Percentiles rank a stretch among this genome's conserved stretches.
Evolutionary conservation across 2,888 invertebrate genomes (phyloP).

Genomic region (Troilus luridus): DNA sequence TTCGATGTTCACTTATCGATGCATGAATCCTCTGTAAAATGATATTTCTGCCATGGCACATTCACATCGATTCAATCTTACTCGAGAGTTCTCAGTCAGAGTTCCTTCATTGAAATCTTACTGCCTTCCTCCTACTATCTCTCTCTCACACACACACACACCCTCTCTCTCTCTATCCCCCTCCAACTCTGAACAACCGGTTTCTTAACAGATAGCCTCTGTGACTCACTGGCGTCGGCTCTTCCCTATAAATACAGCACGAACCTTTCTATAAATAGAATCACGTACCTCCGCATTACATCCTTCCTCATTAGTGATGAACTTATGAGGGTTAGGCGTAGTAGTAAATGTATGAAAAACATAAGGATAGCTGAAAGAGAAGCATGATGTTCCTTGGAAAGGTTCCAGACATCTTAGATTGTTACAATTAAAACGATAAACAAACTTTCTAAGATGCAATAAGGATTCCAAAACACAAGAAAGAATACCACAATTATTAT

Average conservation of each 20-base stretch:
- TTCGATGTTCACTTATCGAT: not conserved
- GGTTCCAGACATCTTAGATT: not conserved
- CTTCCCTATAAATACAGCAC: conserved; percentile 46
- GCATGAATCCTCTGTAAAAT: not conserved
- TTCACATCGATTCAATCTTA: not conserved
- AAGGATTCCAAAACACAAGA: no score
- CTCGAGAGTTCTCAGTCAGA: not conserved
- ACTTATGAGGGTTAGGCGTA: not conserved
- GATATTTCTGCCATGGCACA: not conserved
- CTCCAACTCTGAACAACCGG: not conserved
- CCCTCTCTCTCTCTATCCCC: not conserved
- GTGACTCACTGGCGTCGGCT: conserved; percentile 29
- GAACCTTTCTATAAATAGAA: conserved; percentile 43
- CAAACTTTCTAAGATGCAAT: not conserved
- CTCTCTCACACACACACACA: not conserved
- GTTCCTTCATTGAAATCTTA: conserved; percentile 41
- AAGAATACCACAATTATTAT: no score
- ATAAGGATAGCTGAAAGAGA: not conserved
- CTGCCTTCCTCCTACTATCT: conserved; percentile 20
- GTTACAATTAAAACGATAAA: not conserved
- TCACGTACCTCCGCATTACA: conserved; percentile 36
- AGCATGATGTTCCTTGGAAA: no score
- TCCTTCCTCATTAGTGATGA: conserved; percentile 38
- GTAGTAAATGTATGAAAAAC: not conserved
- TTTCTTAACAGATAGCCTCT: conserved; percentile 29